phyloP scores from a whole-genome alignment of 2,797 vertebrate genomes.

The Sciurus carolinensis region DNA sequence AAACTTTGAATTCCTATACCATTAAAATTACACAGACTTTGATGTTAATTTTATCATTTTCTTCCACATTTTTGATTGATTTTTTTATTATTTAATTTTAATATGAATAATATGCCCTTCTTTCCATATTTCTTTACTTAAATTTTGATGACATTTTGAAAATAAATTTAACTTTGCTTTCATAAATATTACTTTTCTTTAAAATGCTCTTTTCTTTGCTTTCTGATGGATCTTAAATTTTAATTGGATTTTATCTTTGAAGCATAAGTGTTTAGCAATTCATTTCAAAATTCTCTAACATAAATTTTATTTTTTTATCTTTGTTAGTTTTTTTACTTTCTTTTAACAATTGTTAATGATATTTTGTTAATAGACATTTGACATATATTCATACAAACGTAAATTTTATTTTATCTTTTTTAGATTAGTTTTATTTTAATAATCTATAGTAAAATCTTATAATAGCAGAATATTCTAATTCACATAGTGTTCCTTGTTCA shows the following conservation, averaged over 20 bases:
- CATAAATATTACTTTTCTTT: not conserved
- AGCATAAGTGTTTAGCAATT: not conserved
- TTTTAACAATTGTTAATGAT: not conserved
- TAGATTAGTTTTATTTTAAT: not conserved
- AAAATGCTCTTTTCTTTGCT: not conserved
- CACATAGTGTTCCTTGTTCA: not conserved
- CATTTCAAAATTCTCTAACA: not conserved
- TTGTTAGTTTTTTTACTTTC: constrained; percentile 1
- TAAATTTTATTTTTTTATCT: not conserved
- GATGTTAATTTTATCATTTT: not conserved
- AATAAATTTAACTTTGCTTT: not conserved
- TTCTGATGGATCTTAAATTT: not conserved
- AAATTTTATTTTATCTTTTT: not conserved
- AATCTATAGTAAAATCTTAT: not conserved
- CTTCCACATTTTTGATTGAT: not conserved
- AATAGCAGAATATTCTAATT: not conserved
- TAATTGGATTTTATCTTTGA: not conserved
- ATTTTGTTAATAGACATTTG: not conserved
- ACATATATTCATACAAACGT: not conserved
- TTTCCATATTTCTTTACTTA: not conserved
- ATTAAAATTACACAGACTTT: not conserved
- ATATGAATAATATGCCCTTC: not conserved
- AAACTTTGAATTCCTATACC: not conserved
- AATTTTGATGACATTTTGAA: not conserved
- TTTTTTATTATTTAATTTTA: not conserved